A percentile compares a stretch with the other conserved stretches of the same genome.
Evolutionary conservation across 2,888 invertebrate genomes (phyloP).

Genomic region (Dryobota labecula): DNA sequence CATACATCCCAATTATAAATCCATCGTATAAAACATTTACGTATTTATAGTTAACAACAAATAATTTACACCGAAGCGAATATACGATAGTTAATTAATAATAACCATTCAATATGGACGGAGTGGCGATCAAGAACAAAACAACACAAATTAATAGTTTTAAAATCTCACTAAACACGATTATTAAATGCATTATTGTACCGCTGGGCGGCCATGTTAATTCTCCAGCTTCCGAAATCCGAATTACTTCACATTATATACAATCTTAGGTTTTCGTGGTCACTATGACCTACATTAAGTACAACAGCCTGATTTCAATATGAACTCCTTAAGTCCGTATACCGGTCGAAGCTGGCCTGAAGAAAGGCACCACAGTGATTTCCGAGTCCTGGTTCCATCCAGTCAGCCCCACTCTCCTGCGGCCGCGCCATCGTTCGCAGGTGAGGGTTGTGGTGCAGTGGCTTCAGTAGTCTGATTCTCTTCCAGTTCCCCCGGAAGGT

Average conservation of each 20-base stretch:
- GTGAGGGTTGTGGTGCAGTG: slow-evolving; percentile 46
- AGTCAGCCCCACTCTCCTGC: slow-evolving; percentile 79
- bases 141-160: slow-evolving; percentile 66
- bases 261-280: slow-evolving; percentile 51
- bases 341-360: slow-evolving; percentile 25
- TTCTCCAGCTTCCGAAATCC: slow-evolving; percentile 51
- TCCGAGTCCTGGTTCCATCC: slow-evolving; percentile 12
- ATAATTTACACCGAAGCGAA: slow-evolving; percentile 63
- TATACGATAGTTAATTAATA: slow-evolving; percentile 56
- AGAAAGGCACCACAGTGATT: slow-evolving; percentile 32
- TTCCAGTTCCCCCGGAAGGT: slow-evolving; percentile 94
- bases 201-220: slow-evolving; percentile 66
- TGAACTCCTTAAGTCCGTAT: slow-evolving; percentile 35
- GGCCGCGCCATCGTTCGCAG: slow-evolving; percentile 64
- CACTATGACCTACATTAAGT: slow-evolving; percentile 36
- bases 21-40: slow-evolving; percentile 20
- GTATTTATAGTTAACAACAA: slow-evolving; percentile 56
- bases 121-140: slow-evolving; percentile 73
- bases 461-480: slow-evolving; percentile 67
- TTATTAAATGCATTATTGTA: slow-evolving; percentile 83
- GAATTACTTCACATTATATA: slow-evolving; percentile 46
- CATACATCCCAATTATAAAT: slow-evolving; percentile 18
- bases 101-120: slow-evolving; percentile 73
- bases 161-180: slow-evolving; percentile 78
- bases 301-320: slow-evolving; percentile 35